A percentile compares a stretch with the other conserved stretches of the same genome.
Evolutionary conservation across 2,797 vertebrate species (phyloP).

Genomic region (Cryptoprocta ferox): DNA sequence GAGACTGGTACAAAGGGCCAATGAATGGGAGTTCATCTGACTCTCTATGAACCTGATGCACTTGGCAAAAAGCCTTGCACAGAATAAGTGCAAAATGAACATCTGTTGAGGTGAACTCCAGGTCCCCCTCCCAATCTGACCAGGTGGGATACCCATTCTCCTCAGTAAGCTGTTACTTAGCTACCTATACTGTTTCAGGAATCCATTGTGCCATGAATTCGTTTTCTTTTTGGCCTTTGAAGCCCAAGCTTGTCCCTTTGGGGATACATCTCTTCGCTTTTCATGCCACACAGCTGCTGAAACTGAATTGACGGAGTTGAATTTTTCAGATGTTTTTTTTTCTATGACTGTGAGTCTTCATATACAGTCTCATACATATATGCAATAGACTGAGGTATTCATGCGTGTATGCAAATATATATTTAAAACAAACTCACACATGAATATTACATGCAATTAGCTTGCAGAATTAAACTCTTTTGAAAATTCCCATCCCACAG

Average conservation of each 20-base stretch:
- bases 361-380: not conserved
- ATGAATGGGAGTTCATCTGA: not conserved
- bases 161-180: not conserved
- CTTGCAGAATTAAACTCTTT: conserved; percentile 44
- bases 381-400: not conserved
- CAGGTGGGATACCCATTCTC: not conserved
- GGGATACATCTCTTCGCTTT: not conserved
- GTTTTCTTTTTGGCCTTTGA: not conserved
- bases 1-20: not conserved
- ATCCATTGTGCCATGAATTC: not conserved
- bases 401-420: not conserved
- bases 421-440: not conserved
- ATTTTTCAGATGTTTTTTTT: conserved; percentile 38
- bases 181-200: not conserved
- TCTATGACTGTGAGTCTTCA: conserved; percentile 1
- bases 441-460: conserved; percentile 14
- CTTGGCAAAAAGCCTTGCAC: not conserved
- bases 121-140: not conserved
- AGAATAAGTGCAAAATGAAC: not conserved
- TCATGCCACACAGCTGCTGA: not conserved
- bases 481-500: not conserved
- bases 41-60: not conserved
- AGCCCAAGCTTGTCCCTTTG: not conserved
- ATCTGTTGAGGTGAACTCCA: not conserved
- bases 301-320: not conserved